phyloP scores from a whole-genome alignment of 2,888 invertebrate species.

The Gasteruption jaculator region DNA sequence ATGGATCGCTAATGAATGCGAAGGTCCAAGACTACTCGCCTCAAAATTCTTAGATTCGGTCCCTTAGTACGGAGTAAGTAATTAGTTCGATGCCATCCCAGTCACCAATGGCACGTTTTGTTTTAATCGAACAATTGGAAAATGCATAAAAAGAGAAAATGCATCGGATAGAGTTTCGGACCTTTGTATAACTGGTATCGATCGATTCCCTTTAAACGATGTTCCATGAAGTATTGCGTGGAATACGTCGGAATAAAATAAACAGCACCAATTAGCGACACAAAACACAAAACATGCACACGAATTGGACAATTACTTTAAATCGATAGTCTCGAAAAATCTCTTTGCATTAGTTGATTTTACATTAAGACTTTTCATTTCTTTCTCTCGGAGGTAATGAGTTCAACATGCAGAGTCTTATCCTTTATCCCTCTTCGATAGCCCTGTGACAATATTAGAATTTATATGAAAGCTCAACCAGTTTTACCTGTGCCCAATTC shows the following conservation, averaged over 20 bases:
- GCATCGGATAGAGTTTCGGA: too few species aligned
- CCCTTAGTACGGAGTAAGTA: too few species aligned
- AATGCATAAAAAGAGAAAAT: too few species aligned
- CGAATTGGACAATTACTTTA: too few species aligned
- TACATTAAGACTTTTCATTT: constrained; percentile 23
- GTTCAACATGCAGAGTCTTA: constrained; percentile 26
- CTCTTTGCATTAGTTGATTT: constrained; percentile 7
- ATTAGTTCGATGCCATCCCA: too few species aligned
- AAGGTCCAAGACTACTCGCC: too few species aligned
- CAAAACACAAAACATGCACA: constrained; percentile 47
- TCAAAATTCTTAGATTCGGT: too few species aligned
- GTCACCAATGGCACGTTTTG: too few species aligned
- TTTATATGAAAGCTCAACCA: constrained; percentile 14
- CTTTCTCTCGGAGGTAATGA: constrained; percentile 29
- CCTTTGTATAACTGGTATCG: constrained; percentile 30
- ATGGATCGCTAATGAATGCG: too few species aligned
- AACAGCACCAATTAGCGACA: constrained; percentile 35
- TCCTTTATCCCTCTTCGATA: constrained; percentile 18
- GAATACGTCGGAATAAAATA: constrained; percentile 8
- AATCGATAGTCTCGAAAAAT: constrained; percentile 25
- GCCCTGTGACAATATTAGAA: constrained; percentile 21
- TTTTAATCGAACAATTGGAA: too few species aligned
- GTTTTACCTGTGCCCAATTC: constrained; percentile 28
- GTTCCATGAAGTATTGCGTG: constrained; percentile 25
- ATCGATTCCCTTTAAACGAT: constrained; percentile 37